Evolutionary conservation across 2,888 invertebrate species (phyloP), one percentile per base, ranked within the genome.

Genomic region (Automeris io): DNA sequence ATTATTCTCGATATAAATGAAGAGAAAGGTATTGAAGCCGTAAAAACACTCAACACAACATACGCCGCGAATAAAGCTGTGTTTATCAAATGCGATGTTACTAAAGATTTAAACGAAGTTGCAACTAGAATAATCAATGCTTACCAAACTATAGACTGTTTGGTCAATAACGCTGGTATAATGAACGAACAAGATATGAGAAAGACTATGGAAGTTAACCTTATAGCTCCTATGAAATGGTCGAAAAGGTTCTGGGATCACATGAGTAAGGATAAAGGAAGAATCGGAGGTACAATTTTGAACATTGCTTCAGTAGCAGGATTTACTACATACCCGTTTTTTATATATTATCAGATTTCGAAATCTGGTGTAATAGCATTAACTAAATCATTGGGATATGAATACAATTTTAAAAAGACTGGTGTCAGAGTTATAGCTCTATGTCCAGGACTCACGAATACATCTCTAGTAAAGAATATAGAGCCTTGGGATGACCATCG

Each of bases 61-160:
- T 73, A 81, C 40, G 89, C 88, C 0, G 34, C 35, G 1, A 69
- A 73, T 9, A 83, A 72, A 45, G 83, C 77, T 0, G 54, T 74
- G 3, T 90, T 86, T 49, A 56, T 87, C 8, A 77, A 76, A 45
- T 82, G 86, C 40, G 88, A 90, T 35, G 88, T 89, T n/a, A 78
- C 79, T 0, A 76, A 42, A 6, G 78, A 89, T 44, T 50, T 88
- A 31, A 76, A 81, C 61, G 39, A 33, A 0, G 69, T 81, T 3
- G 80, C 71, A 18, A 70, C 74, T 26, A 59, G 62, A 46, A 49
- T 72, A 2, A 45, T 67, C 2, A 49, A 56, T 7, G 49, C 46
- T 0, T 80, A 76, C 51, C 77, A 78, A 43, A 54, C 50, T 33
- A 51, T 88, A 2, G 82, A 87, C 44, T 59, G 86, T 2, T 51